Percentiles rank a stretch among this genome's conserved stretches.
These are phyloP conservation scores for Micropoecilia bifurca DNA, from an alignment of 2,797 vertebrate genomes.

Conservation along the genomic window DNA sequence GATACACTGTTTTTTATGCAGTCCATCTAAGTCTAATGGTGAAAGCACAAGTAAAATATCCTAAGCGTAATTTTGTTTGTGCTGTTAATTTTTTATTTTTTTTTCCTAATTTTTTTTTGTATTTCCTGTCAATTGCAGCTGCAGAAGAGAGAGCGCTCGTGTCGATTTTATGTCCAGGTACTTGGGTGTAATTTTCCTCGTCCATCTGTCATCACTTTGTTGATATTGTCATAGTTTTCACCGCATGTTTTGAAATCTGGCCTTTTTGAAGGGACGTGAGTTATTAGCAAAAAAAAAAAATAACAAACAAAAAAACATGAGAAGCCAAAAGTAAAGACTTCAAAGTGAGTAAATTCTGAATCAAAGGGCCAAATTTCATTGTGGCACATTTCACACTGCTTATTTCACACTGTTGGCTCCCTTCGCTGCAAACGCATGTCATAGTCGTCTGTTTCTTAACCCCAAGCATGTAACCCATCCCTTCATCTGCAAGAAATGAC, in stretches of 20 bases:
- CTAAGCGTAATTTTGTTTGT: constrained; percentile 70
- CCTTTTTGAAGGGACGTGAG: constrained; percentile 39
- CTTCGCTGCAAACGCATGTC: constrained; percentile 26
- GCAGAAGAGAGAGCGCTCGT: constrained; percentile 99
- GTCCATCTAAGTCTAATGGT: not conserved
- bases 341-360: not conserved
- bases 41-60: constrained; percentile 19
- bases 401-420: constrained; percentile 13
- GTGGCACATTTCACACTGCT: not conserved
- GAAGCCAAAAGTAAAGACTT: not conserved
- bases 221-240: constrained; percentile 21
- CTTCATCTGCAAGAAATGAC: constrained; percentile 47
- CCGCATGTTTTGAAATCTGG: constrained; percentile 44
- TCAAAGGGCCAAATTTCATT: constrained; percentile 57
- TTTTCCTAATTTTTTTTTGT: constrained; percentile 51
- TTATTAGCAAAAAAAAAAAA: not conserved
- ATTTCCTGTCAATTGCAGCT: constrained; percentile 87
- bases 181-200: constrained; percentile 68
- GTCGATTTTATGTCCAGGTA: constrained; percentile 99
- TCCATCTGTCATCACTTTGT: constrained; percentile 9
- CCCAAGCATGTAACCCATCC: constrained; percentile 14
- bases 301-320: no score
- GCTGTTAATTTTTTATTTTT: constrained; percentile 28
- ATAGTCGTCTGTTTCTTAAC: constrained; percentile 1
- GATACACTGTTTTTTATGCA: not conserved